A percentile compares a stretch with the other conserved stretches of the same genome.
Evolutionary conservation across 2,888 invertebrate species (phyloP).

Genomic region (Xestia rhomboidea): DNA sequence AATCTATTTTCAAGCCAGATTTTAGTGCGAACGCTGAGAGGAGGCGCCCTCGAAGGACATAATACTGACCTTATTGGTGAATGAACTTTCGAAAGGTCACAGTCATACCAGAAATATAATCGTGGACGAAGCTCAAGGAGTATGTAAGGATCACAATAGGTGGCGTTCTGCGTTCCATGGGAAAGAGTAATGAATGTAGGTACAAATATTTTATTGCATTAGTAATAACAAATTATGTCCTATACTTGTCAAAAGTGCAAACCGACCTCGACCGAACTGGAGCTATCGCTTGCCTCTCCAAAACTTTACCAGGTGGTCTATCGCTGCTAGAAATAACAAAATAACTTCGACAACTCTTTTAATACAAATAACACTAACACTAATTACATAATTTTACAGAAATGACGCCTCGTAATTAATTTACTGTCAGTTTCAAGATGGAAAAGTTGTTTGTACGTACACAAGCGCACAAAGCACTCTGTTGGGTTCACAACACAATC

Average conservation of each 20-base stretch:
- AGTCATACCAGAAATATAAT: neutral
- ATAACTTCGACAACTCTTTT: neutral
- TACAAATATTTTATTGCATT: neutral
- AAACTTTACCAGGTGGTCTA: too few species aligned
- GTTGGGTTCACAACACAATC: neutral
- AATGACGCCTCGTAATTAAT: neutral
- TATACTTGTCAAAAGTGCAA: too few species aligned
- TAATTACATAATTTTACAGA: neutral
- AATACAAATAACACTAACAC: neutral
- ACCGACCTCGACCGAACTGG: too few species aligned
- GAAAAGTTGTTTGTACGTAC: neutral
- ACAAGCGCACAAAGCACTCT: neutral
- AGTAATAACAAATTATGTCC: neutral
- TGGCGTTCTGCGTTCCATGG: neutral
- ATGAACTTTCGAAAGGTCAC: too few species aligned
- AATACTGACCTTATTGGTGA: too few species aligned
- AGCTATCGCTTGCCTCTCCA: too few species aligned
- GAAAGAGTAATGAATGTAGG: neutral
- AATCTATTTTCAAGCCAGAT: too few species aligned
- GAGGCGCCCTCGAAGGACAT: too few species aligned
- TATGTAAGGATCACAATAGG: neutral
- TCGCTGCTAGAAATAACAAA: too few species aligned
- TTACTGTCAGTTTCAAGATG: neutral
- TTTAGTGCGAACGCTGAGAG: too few species aligned
- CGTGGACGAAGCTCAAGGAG: neutral